Evolutionary conservation across 1,140 invertebrate species (phyloP).

Genomic region (Drosophila eugracilis): DNA sequence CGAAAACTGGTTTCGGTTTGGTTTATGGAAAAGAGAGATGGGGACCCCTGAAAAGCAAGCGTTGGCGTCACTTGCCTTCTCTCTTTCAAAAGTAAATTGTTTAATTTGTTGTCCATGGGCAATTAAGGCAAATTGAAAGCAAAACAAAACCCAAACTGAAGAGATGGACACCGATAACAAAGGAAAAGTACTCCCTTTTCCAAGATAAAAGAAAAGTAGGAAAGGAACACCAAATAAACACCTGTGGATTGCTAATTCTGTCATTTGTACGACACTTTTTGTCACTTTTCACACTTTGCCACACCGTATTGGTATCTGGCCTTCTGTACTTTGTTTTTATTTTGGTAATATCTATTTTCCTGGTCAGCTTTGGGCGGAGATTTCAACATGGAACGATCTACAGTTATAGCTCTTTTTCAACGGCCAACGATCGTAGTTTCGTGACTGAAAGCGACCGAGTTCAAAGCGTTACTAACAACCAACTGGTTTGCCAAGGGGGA

Average conservation of each 20-base stretch:
- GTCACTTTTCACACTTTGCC: constrained; percentile 67
- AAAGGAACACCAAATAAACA: constrained; percentile 28
- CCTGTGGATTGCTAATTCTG: constrained; percentile 45
- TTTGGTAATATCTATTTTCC: constrained; percentile 15
- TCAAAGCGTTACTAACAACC: constrained; percentile 70
- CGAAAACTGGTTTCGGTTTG: constrained; percentile 65
- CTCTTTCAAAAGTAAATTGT: constrained; percentile 53
- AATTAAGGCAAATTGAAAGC: constrained; percentile 72
- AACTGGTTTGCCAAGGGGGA: too few relatives aligned
- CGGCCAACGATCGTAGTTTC: too few relatives aligned
- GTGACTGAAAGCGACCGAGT: constrained; percentile 65
- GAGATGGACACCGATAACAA: constrained; percentile 21
- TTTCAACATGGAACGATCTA: constrained; percentile 51
- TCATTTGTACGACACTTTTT: constrained; percentile 14
- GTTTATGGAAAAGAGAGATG: constrained; percentile 40
- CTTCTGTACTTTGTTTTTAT: constrained; percentile 1
- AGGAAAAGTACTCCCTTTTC: constrained; percentile 24
- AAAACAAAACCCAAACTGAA: constrained; percentile 48
- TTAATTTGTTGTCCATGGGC: constrained; percentile 64
- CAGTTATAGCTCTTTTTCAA: too few relatives aligned
- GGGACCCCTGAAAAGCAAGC: constrained; percentile 4
- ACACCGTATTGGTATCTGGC: constrained; percentile 21
- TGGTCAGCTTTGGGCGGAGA: not conserved
- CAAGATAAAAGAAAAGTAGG: constrained; percentile 13
- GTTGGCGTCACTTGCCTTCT: constrained; percentile 32